These are phyloP conservation scores for Steatornis caripensis DNA, from an alignment of 2,113 vertebrate species.

Conservation along the genomic window DNA sequence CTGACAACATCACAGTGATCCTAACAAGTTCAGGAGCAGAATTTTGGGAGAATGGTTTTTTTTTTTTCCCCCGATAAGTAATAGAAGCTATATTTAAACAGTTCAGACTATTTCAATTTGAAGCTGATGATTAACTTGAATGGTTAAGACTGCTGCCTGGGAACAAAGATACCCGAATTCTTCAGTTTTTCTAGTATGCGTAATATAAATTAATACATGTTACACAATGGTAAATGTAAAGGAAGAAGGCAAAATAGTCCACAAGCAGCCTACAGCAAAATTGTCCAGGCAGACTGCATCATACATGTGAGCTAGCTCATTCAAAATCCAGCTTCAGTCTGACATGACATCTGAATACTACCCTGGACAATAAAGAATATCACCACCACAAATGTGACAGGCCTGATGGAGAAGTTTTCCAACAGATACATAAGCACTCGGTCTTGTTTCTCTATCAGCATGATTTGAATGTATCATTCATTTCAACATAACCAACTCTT, in stretches of 20 bases:
- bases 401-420: neutral
- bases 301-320: neutral
- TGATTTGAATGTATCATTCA: neutral
- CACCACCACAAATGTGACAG: neutral
- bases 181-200: neutral
- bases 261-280: neutral
- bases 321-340: neutral
- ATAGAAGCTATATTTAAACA: neutral
- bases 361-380: neutral
- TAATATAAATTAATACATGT: neutral
- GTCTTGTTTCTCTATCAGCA: neutral
- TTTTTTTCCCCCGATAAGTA: neutral
- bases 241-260: neutral
- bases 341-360: neutral
- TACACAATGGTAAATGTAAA: neutral
- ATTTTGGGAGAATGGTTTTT: neutral
- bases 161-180: neutral
- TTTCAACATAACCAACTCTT: neutral
- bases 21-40: neutral
- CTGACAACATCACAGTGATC: neutral
- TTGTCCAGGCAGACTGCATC: neutral
- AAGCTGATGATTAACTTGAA: neutral
- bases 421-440: neutral
- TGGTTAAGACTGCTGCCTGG: neutral
- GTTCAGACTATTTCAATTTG: neutral